These are phyloP conservation scores for Marmota monax DNA, from an alignment of 2,113 vertebrate species.

Conservation along the genomic window DNA sequence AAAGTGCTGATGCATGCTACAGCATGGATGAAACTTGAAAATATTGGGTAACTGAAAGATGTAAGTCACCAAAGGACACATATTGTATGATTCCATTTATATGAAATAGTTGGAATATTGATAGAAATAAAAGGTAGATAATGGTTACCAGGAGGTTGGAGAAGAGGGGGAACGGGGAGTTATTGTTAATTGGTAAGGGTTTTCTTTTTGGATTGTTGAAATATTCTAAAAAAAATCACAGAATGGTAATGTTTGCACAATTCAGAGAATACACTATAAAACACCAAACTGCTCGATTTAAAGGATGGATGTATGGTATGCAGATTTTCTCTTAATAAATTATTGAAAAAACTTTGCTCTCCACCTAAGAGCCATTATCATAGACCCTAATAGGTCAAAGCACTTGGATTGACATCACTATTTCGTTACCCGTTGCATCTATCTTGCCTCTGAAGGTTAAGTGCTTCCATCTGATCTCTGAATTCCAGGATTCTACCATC, in stretches of 20 bases:
- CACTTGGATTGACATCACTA: background rate
- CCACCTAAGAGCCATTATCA: background rate
- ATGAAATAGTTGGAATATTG: too few species aligned
- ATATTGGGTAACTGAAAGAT: too few species aligned
- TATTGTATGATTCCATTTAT: too few species aligned
- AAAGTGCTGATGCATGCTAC: too few species aligned
- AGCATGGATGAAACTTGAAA: too few species aligned
- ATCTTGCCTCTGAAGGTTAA: background rate
- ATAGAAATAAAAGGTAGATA: too few species aligned
- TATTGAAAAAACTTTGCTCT: background rate
- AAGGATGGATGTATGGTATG: background rate
- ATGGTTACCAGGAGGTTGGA: too few species aligned
- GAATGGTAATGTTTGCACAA: background rate
- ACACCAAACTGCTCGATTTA: background rate
- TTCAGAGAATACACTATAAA: background rate
- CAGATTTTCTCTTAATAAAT: background rate
- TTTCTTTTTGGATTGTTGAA: background rate
- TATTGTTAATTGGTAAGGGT: too few species aligned
- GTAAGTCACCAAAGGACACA: too few species aligned
- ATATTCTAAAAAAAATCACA: background rate
- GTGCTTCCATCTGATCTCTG: background rate
- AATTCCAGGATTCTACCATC: background rate
- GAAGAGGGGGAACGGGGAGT: too few species aligned
- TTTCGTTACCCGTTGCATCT: background rate
- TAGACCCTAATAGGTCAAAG: background rate